A percentile compares a stretch with the other conserved stretches of the same genome.
phyloP scores from a whole-genome alignment of 2,888 invertebrate species.

The Noctua janthina region DNA sequence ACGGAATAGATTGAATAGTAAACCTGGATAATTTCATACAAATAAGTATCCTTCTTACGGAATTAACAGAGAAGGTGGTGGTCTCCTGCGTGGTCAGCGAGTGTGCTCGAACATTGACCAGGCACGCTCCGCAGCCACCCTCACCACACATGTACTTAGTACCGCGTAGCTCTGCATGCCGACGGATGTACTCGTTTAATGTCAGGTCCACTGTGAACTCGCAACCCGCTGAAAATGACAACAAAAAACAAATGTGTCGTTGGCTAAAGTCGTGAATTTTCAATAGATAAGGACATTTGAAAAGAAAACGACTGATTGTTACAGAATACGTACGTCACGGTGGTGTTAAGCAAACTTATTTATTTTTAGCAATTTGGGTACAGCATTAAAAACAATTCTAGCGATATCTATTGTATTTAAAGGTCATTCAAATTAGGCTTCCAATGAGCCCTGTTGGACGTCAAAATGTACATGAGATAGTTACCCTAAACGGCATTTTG shows the following conservation, averaged over 20 bases:
- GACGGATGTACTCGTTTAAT: conserved; percentile 90
- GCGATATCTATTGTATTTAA: neutral
- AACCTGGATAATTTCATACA: neutral
- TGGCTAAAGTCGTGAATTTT: neutral
- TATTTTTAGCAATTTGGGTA: neutral
- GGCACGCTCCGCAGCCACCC: conserved; percentile 92
- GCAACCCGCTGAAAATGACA: conserved; percentile 85
- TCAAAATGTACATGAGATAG: no score
- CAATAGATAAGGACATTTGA: neutral
- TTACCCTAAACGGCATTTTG: no score
- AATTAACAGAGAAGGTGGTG: conserved; percentile 54
- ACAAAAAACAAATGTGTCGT: conserved; percentile 20
- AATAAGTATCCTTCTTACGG: conserved; percentile 27
- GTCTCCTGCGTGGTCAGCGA: conserved; percentile 33
- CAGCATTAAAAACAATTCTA: neutral
- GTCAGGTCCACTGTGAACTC: conserved; percentile 90
- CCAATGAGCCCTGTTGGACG: no score
- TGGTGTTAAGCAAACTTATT: neutral
- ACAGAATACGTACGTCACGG: neutral
- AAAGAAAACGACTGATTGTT: neutral
- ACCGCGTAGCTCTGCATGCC: conserved; percentile 86
- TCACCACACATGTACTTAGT: conserved; percentile 74
- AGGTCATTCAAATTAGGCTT: no score
- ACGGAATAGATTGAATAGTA: neutral
- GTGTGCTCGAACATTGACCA: conserved; percentile 64